Evolutionary conservation across 1,140 invertebrate species (phyloP).

Genomic region (Oreohelix idahoensis): DNA sequence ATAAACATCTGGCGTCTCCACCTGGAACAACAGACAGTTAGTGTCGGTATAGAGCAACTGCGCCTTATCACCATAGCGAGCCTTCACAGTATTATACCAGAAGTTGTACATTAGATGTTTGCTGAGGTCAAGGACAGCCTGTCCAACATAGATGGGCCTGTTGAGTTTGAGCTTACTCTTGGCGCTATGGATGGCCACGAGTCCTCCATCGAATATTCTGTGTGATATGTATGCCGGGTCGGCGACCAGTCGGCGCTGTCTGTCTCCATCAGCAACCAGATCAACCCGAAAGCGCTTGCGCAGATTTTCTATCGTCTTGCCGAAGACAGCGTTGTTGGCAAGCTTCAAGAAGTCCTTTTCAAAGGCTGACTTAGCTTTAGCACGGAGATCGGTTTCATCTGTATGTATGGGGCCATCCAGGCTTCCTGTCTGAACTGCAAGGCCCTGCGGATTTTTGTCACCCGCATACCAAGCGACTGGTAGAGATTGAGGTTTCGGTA

Average conservation of each 20-base stretch:
- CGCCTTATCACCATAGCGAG: conserved; percentile 61
- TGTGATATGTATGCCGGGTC: no score
- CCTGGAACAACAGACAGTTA: conserved; percentile 70
- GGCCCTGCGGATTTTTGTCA: conserved; percentile 42
- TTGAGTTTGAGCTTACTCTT: conserved; percentile 55
- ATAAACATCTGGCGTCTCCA: conserved; percentile 72
- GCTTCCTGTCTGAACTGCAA: conserved; percentile 44
- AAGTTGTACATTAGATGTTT: conserved; percentile 64
- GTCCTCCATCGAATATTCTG: no score
- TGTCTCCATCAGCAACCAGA: conserved; percentile 39
- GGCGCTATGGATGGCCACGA: no score
- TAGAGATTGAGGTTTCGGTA: conserved; percentile 49
- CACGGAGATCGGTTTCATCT: conserved; percentile 27
- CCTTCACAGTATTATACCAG: conserved; percentile 60
- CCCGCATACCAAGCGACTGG: conserved; percentile 20
- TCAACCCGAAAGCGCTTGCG: conserved; percentile 59
- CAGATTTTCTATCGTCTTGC: conserved; percentile 26
- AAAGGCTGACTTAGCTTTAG: conserved; percentile 61
- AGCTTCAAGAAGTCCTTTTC: conserved; percentile 73
- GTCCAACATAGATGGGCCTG: conserved; percentile 55
- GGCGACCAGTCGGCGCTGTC: background rate
- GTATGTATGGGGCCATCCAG: conserved; percentile 23
- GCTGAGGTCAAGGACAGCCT: conserved; percentile 52
- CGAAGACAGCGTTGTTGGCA: conserved; percentile 73
- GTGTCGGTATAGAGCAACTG: conserved; percentile 72